A percentile compares a stretch with the other conserved stretches of the same genome.
phyloP scores from a whole-genome alignment of 1,140 invertebrate species.

The Calliphora vicina region DNA sequence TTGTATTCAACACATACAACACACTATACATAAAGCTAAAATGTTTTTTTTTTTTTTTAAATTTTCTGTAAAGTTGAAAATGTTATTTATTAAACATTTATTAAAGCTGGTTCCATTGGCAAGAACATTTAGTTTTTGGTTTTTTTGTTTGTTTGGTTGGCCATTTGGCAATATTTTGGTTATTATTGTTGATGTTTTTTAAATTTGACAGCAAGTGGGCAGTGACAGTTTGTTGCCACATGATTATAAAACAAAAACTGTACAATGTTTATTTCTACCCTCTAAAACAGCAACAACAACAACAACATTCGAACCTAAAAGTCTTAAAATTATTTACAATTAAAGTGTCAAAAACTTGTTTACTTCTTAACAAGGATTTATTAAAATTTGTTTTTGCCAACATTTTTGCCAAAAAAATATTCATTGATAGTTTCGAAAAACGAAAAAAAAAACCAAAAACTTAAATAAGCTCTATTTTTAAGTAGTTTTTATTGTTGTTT shows the following conservation, averaged over 20 bases:
- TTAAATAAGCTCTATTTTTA: not conserved
- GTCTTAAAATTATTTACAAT: constrained; percentile 23
- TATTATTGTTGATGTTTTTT: not conserved
- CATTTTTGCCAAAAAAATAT: not conserved
- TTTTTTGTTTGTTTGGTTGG: not conserved
- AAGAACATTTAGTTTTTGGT: too few relatives aligned
- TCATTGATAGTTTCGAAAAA: constrained; percentile 36
- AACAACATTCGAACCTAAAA: too few relatives aligned
- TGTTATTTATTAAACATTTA: too few relatives aligned
- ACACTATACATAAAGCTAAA: not conserved
- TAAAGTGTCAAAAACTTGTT: constrained; percentile 34
- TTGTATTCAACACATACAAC: too few relatives aligned
- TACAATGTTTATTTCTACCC: constrained; percentile 14
- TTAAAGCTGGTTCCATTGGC: not conserved
- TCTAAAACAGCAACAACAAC: not conserved
- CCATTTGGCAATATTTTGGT: not conserved
- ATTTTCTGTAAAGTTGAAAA: too few relatives aligned
- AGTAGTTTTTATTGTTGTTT: not conserved
- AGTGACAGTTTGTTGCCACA: not conserved
- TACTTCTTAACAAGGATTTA: not conserved
- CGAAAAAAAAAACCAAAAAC: too few relatives aligned
- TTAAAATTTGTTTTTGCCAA: constrained; percentile 7
- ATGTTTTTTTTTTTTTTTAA: not conserved
- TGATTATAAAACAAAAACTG: not conserved
- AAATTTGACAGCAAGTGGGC: constrained; percentile 39